Conservation (phyloP, 2,113 vertebrate species). For the Pelodiscus sinensis region DNA sequence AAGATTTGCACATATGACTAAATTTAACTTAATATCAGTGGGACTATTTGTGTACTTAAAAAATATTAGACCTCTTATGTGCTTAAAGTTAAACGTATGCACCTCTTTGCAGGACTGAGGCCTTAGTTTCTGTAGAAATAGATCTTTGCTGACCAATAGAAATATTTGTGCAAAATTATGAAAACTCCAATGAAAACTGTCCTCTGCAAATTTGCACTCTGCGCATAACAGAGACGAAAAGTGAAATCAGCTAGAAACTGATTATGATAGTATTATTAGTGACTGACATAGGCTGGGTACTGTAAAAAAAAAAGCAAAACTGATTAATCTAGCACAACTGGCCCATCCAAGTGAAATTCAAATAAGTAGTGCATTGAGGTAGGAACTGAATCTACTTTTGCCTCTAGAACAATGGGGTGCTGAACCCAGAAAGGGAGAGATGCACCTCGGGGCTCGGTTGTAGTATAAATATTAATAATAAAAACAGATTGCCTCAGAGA, state of each 20-base stretch:
- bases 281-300: neutral
- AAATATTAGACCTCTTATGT: neutral
- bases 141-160: neutral
- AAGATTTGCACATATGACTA: neutral
- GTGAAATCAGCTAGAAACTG: neutral
- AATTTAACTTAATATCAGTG: neutral
- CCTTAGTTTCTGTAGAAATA: neutral
- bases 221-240: neutral
- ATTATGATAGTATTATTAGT: neutral
- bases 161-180: neutral
- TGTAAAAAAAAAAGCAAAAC: neutral
- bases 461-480: neutral
- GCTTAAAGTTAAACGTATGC: neutral
- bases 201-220: neutral
- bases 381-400: neutral
- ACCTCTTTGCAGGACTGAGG: neutral
- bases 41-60: neutral
- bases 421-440: neutral
- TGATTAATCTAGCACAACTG: rapidly evolving
- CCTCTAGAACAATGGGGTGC: neutral
- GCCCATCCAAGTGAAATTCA: neutral
- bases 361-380: neutral
- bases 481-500: neutral
- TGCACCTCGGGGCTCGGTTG: rapidly evolving
- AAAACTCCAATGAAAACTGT: neutral